These are phyloP conservation scores for Xiphorhynchus erythropygius DNA, from an alignment of 2,797 vertebrate species.

Conservation along the genomic window DNA sequence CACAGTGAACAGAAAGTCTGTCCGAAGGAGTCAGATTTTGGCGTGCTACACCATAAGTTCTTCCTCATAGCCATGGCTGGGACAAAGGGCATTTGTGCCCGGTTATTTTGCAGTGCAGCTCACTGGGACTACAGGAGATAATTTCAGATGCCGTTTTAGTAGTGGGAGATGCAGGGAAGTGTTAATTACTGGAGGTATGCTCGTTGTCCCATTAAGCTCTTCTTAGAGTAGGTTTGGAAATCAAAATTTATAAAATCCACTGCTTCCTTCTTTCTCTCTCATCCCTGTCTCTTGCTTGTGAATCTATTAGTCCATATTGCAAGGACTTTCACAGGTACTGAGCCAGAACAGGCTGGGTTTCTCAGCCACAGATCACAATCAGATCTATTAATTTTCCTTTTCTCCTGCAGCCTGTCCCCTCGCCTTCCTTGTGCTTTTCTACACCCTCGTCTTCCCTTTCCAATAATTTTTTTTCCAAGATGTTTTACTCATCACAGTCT, in stretches of 20 bases:
- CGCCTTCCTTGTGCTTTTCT: background rate
- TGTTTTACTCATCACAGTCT: background rate
- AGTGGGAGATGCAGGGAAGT: background rate
- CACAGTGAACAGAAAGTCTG: fast-evolving
- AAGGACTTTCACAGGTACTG: background rate
- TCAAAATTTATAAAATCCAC: background rate
- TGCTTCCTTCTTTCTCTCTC: background rate
- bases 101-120: background rate
- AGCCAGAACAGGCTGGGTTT: background rate
- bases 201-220: background rate
- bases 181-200: background rate
- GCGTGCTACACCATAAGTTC: background rate
- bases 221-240: background rate
- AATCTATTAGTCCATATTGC: background rate
- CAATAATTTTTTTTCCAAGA: background rate
- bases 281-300: background rate
- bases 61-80: background rate
- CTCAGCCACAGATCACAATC: background rate
- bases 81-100: background rate
- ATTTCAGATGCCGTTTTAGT: background rate
- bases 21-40: background rate
- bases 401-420: background rate
- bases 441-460: background rate
- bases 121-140: background rate
- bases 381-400: background rate